These are phyloP conservation scores for Miichthys miiuy DNA, from an alignment of 2,797 vertebrate genomes.

Conservation along the genomic window DNA sequence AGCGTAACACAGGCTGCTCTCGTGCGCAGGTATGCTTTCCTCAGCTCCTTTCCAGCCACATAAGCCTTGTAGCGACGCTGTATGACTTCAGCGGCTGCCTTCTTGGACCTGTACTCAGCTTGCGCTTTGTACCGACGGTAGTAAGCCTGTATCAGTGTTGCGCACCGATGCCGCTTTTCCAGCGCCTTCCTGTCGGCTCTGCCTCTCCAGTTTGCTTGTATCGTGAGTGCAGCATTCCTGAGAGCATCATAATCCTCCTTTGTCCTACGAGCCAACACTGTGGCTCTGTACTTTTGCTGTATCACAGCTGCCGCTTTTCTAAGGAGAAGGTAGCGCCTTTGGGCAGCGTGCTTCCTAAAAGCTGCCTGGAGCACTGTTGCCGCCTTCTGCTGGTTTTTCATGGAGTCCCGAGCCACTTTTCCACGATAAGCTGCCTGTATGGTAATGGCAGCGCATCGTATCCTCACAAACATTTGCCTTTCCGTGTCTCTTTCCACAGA, in stretches of 20 bases:
- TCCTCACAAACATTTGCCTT: conserved; percentile 78
- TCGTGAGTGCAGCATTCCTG: conserved; percentile 52
- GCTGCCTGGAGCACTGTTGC: conserved; percentile 87
- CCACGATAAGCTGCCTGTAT: conserved; percentile 88
- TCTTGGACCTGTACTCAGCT: conserved; percentile 78
- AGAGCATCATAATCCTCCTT: conserved; percentile 74
- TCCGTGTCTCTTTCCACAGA: conserved; percentile 55
- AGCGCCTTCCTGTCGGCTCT: conserved; percentile 78
- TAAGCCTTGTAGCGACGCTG: conserved; percentile 86
- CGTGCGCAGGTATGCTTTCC: conserved; percentile 72
- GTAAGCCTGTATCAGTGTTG: conserved; percentile 87
- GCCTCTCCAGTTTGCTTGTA: conserved; percentile 91
- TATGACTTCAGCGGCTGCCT: conserved; percentile 79
- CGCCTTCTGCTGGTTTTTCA: conserved; percentile 75
- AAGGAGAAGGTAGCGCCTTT: conserved; percentile 70
- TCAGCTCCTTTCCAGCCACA: conserved; percentile 61
- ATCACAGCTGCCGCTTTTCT: conserved; percentile 78
- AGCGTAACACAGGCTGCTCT: conserved; percentile 81
- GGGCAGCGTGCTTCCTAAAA: conserved; percentile 81
- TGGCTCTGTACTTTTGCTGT: conserved; percentile 86
- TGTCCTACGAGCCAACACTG: conserved; percentile 68
- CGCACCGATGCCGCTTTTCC: conserved; percentile 68
- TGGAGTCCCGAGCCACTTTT: conserved; percentile 79
- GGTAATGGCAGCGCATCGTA: conserved; percentile 78
- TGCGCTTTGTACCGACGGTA: conserved; percentile 82